A percentile compares a stretch with the other conserved stretches of the same genome.
phyloP scores from a whole-genome alignment of 2,113 vertebrate genomes.

The Chionodraco myersi region DNA sequence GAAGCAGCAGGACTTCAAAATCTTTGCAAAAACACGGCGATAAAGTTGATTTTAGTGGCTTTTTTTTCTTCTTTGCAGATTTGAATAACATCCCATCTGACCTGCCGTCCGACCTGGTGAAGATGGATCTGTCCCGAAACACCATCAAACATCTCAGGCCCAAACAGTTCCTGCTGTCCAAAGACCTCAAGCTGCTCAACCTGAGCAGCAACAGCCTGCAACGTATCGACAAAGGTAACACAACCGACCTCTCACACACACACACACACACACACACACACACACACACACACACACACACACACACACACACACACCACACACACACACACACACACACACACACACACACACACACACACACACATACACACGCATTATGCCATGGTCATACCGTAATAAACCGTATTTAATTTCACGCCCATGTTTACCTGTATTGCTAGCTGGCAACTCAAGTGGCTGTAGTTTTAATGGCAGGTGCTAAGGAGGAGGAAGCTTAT shows the following conservation, averaged over 20 bases:
- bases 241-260: neutral
- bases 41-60: neutral
- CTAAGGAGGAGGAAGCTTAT: too few species aligned
- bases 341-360: too few species aligned
- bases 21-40: too few species aligned
- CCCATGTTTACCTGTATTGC: too few species aligned
- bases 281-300: too few species aligned
- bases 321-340: too few species aligned
- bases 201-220: constrained; percentile 91
- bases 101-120: constrained; percentile 91
- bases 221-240: constrained; percentile 90
- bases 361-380: neutral
- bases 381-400: neutral
- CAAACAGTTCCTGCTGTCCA: constrained; percentile 90
- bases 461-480: too few species aligned
- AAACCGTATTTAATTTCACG: too few species aligned
- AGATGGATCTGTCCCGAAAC: constrained; percentile 93
- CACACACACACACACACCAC: too few species aligned
- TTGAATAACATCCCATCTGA: constrained; percentile 90
- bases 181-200: constrained; percentile 93
- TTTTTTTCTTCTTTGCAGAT: constrained; percentile 76
- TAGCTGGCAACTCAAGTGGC: too few species aligned
- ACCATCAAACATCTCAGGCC: constrained; percentile 90
- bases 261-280: neutral
- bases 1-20: constrained; percentile 3